Conservation (phyloP, 2,113 vertebrate genomes). For the Pterocles burchelli region DNA sequence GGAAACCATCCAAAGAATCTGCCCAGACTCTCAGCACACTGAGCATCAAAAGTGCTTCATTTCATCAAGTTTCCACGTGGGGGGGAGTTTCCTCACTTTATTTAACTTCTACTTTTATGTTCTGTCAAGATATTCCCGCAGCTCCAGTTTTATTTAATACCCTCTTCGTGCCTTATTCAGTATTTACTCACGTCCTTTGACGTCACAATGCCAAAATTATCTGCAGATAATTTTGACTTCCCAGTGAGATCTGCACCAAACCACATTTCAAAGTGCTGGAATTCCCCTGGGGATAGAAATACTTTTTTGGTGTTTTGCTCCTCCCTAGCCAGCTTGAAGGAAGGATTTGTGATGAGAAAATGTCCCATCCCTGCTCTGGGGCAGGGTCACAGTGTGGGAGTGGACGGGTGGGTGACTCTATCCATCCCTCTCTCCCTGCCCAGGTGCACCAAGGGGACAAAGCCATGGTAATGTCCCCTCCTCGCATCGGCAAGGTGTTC, state of each 20-base stretch:
- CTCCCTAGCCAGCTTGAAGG: not conserved
- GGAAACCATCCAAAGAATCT: not conserved
- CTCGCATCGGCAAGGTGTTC: not conserved
- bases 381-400: not conserved
- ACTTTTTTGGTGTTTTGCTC: not conserved
- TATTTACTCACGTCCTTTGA: not conserved
- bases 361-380: not conserved
- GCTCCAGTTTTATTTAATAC: not conserved
- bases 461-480: not conserved
- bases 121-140: not conserved
- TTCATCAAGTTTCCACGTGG: not conserved
- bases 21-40: not conserved
- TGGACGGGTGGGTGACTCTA: rapidly evolving
- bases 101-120: not conserved
- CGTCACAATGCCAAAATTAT: rapidly evolving
- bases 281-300: not conserved
- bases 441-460: not conserved
- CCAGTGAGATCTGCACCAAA: not conserved
- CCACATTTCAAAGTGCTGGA: not conserved
- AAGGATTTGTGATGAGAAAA: not conserved
- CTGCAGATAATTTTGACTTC: not conserved
- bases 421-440: not conserved
- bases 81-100: not conserved
- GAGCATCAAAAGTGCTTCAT: not conserved
- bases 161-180: rapidly evolving